A percentile compares a stretch with the other conserved stretches of the same genome.
These are phyloP conservation scores for Raphicerus campestris DNA, from an alignment of 2,113 vertebrate genomes.

Conservation along the genomic window DNA sequence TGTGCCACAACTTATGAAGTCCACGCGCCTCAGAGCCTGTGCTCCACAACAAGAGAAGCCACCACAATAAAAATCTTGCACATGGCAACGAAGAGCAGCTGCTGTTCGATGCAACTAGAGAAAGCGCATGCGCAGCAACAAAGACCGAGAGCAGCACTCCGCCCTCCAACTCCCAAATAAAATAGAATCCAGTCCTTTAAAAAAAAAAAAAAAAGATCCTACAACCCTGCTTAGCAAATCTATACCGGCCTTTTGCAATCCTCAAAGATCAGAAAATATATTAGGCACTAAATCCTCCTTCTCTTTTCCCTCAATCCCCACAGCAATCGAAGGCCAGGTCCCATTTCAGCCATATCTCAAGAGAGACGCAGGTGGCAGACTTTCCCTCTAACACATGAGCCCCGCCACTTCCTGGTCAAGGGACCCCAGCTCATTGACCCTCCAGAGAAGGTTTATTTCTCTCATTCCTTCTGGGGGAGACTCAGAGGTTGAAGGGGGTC, in stretches of 20 bases:
- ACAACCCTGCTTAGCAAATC: background rate
- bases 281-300: background rate
- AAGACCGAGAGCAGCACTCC: background rate
- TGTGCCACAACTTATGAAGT: background rate
- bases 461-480: background rate
- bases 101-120: background rate
- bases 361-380: background rate
- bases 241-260: background rate
- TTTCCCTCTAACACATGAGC: background rate
- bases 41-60: background rate
- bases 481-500: background rate
- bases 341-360: background rate
- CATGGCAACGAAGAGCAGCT: background rate
- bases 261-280: background rate
- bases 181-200: background rate
- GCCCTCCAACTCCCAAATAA: background rate
- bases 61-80: background rate
- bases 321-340: fast-evolving
- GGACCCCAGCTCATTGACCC: background rate
- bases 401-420: fast-evolving
- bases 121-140: background rate
- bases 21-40: background rate
- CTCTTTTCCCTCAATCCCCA: background rate
- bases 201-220: background rate
- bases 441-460: fast-evolving